Base-by-base conservation (phyloP, 2,888 invertebrate species). In the Pycnomerus fuliginosus region DNA sequence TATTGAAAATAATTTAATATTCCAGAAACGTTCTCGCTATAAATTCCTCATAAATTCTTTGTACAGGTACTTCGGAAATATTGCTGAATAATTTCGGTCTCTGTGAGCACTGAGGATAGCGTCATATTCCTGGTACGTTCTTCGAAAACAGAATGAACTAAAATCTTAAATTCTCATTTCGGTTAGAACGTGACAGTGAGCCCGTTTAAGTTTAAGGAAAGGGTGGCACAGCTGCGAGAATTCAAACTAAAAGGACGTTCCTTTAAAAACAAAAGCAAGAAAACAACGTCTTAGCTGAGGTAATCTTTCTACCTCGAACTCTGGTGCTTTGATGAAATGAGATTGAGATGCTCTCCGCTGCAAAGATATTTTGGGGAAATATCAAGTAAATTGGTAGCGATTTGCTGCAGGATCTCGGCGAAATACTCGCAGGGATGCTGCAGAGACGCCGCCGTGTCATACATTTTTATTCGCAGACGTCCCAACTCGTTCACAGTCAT, bases 181-280 rank as follows among this genome's bases (percentile, higher is more conserved):
- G 27, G 45, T 55, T 52, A 56, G 58, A 56, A 54, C 53, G 61
- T 61, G 59, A 53, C 48, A 17, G 16, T 48, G 8, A 44, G 45
- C 49, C 35, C 35, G 33, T 39, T 43, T 34, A 16, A 37, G 33
- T n/a, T n/a, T n/a, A 37, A 33, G 40, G 34, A 39, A 47, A 41
- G 51, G 47, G 56, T 50, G 53, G 48, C 54, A 48, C 58, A 58
- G 56, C 58, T 48, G 48, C 49, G 52, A n/a, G n/a, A 52, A 52
- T 54, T 56, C 47, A 41, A 55, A 54, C 50, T 46, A 50, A 50
- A 53, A 51, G 48, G 50, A 44, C 47, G 35, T 51, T 57, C 52
- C 22, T 52, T 52, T 51, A 54, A 64, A 61, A 65, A 63, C 61
- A 63, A 62, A 64, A 62, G 57, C 56, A 61, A 55, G 60, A 61